phyloP scores from a whole-genome alignment of 2,113 vertebrate species.

The Sphaerodactylus townsendi region DNA sequence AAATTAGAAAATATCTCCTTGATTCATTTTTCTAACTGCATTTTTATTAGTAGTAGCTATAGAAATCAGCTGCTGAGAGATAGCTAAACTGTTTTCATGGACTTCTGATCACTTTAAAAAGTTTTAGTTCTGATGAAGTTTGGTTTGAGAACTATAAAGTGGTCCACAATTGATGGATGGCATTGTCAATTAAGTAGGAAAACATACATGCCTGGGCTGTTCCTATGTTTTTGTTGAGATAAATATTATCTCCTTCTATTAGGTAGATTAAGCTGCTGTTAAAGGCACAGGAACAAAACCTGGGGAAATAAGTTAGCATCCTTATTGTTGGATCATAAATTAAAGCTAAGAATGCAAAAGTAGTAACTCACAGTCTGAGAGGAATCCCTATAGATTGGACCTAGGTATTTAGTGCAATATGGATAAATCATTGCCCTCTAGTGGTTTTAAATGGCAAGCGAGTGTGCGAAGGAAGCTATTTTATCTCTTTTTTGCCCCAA shows the following conservation, averaged over 20 bases:
- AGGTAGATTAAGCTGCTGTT: neutral
- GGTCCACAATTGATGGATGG: neutral
- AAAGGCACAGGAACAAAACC: neutral
- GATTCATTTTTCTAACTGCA: conserved; percentile 33
- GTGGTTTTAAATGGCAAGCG: neutral
- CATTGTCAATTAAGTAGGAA: neutral
- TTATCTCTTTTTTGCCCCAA: neutral
- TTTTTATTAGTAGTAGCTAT: conserved; percentile 5
- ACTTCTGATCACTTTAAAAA: conserved; percentile 23
- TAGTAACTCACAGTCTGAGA: neutral
- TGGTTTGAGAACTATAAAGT: conserved; percentile 17
- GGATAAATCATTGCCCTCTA: neutral
- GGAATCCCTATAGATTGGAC: neutral
- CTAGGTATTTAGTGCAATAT: neutral
- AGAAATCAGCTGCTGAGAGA: conserved; percentile 25
- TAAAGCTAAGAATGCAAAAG: conserved; percentile 4
- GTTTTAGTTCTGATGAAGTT: conserved; percentile 8
- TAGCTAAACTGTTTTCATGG: conserved; percentile 20
- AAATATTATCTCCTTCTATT: neutral
- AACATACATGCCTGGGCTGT: neutral
- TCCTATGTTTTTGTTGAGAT: neutral
- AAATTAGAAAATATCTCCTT: conserved; percentile 48
- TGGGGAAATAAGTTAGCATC: neutral
- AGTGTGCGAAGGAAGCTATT: neutral
- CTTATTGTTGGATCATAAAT: conserved; percentile 15